A percentile compares a stretch with the other conserved stretches of the same genome.
These are phyloP conservation scores for Drosophila infuscata DNA, from an alignment of 2,888 invertebrate genomes.

Conservation along the genomic window DNA sequence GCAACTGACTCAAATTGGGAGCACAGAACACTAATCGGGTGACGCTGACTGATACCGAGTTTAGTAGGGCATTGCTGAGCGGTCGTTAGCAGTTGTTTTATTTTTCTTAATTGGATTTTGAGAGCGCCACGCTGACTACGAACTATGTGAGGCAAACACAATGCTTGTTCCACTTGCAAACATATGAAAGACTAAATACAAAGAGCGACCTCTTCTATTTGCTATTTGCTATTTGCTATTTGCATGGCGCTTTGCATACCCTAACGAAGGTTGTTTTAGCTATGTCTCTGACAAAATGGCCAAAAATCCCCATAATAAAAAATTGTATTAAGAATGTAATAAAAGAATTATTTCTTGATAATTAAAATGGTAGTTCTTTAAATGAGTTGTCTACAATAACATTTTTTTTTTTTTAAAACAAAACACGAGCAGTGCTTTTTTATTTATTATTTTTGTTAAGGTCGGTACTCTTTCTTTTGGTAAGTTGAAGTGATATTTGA, in stretches of 20 bases:
- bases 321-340: neutral
- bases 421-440: too few species aligned
- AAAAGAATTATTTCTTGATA: neutral
- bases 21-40: constrained; percentile 38
- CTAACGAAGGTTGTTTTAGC: neutral
- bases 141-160: constrained; percentile 33
- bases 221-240: constrained; percentile 19
- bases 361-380: neutral
- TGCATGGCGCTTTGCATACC: constrained; percentile 7
- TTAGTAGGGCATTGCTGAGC: constrained; percentile 53
- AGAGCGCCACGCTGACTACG: constrained; percentile 29
- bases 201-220: constrained; percentile 28
- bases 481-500: too few species aligned
- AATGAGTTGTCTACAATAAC: neutral
- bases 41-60: constrained; percentile 23
- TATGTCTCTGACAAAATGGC: too few species aligned
- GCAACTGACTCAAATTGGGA: constrained; percentile 58
- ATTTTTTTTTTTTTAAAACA: too few species aligned
- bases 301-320: neutral
- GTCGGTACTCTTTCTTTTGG: too few species aligned
- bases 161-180: constrained; percentile 19
- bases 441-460: too few species aligned
- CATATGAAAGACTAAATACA: constrained; percentile 32
- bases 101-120: constrained; percentile 53
- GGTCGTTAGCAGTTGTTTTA: constrained; percentile 16